Evolutionary conservation across 2,113 vertebrate genomes (phyloP).

Genomic region (Patagioenas fasciata): DNA sequence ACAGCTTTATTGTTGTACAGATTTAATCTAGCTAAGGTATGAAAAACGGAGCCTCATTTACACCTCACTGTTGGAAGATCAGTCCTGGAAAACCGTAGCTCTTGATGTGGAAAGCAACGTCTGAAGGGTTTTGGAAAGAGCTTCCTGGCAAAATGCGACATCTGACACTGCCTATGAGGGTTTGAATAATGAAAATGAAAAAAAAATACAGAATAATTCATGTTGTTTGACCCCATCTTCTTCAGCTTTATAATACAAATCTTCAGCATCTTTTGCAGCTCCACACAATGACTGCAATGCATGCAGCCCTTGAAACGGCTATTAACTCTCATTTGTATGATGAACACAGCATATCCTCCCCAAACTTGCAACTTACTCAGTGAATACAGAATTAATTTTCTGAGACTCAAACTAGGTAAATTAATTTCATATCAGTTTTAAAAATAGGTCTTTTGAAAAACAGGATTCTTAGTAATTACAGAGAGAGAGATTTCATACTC

Average conservation of each 20-base stretch:
- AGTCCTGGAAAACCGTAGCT: not conserved
- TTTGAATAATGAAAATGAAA: not conserved
- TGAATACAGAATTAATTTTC: conserved; percentile 37
- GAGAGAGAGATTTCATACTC: not conserved
- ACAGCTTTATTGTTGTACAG: not conserved
- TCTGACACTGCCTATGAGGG: not conserved
- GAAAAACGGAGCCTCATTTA: not conserved
- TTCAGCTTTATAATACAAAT: not conserved
- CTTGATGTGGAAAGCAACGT: not conserved
- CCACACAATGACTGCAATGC: not conserved
- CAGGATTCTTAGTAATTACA: not conserved
- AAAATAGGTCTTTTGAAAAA: not conserved
- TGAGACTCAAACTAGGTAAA: not conserved
- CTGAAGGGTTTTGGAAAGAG: not conserved
- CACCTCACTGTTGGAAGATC: not conserved
- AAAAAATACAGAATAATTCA: not conserved
- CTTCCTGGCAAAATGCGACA: not conserved
- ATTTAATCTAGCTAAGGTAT: not conserved
- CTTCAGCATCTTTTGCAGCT: not conserved
- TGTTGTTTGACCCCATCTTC: not conserved
- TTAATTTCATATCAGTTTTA: not conserved
- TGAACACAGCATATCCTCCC: not conserved
- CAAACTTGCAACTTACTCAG: not conserved
- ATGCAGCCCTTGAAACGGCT: not conserved
- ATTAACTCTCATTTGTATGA: not conserved